Conservation (phyloP, 2,888 invertebrate genomes). For the Xanthostigma xanthostigma region DNA sequence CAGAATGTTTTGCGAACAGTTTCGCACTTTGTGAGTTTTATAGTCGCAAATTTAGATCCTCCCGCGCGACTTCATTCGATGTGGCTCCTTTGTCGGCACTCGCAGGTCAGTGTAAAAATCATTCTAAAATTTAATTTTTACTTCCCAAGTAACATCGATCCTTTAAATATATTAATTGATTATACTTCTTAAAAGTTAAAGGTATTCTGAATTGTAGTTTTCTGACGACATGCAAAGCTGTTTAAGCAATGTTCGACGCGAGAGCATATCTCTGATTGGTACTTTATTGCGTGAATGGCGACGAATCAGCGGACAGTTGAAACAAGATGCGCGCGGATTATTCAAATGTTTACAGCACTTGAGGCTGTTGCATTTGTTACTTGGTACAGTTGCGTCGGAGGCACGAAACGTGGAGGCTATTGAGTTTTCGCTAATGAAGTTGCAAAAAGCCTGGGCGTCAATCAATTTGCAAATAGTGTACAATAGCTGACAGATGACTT, state of each 20-base stretch:
- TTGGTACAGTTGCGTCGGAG: slow-evolving; percentile 12
- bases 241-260: slow-evolving; percentile 33
- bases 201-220: slow-evolving; percentile 18
- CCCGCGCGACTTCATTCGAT: slow-evolving; percentile 35
- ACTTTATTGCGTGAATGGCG: slow-evolving; percentile 39
- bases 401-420: too few relatives aligned
- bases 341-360: slow-evolving; percentile 23
- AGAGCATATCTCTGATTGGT: slow-evolving; percentile 34
- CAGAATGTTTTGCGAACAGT: slow-evolving; percentile 42
- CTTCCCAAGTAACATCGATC: not conserved
- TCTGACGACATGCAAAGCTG: slow-evolving; percentile 30
- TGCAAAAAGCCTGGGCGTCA: too few relatives aligned
- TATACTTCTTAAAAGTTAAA: not conserved
- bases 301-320: slow-evolving; percentile 21
- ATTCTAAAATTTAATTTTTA: slow-evolving; percentile 1
- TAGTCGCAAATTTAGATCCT: slow-evolving; percentile 50
- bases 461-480: too few relatives aligned
- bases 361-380: slow-evolving; percentile 23
- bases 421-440: too few relatives aligned
- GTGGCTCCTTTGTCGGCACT: slow-evolving; percentile 35
- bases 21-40: slow-evolving; percentile 52
- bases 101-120: slow-evolving; percentile 25
- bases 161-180: not conserved
- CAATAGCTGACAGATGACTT: too few relatives aligned
- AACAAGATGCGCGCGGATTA: slow-evolving; percentile 19